Conservation (phyloP, 2,888 invertebrate species). For the Eurytoma californica region DNA sequence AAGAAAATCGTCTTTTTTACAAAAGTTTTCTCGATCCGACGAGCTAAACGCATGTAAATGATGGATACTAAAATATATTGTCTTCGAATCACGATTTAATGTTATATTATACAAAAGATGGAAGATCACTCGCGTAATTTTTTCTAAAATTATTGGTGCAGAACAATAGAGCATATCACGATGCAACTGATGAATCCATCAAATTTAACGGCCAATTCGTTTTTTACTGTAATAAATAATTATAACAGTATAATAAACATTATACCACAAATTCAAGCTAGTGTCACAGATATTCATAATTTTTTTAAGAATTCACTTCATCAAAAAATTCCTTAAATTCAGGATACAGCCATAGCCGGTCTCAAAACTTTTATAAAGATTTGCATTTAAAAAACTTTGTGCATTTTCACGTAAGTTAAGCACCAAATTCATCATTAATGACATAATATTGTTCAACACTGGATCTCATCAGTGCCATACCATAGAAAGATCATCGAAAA, state of each 20-base stretch:
- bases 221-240: constrained; percentile 39
- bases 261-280: constrained; percentile 39
- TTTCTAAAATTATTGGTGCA: constrained; percentile 15
- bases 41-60: constrained; percentile 31
- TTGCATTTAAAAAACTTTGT: constrained; percentile 31
- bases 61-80: constrained; percentile 52
- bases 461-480: constrained; percentile 18
- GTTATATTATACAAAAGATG: constrained; percentile 50
- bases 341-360: not conserved
- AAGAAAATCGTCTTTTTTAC: constrained; percentile 42
- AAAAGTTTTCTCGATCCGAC: constrained; percentile 27
- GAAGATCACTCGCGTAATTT: constrained; percentile 39
- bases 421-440: constrained; percentile 44
- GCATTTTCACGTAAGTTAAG: constrained; percentile 33
- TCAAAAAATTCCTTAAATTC: constrained; percentile 18
- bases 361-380: constrained; percentile 17
- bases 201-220: constrained; percentile 33
- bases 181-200: constrained; percentile 17
- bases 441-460: constrained; percentile 35
- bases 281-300: constrained; percentile 28
- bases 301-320: constrained; percentile 15
- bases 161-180: constrained; percentile 10
- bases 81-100: constrained; percentile 50
- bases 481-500: constrained; percentile 22
- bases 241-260: constrained; percentile 29